Base-by-base conservation (phyloP, 35 echinoderm and acorn worm genomes). In the Anneissia japonica region DNA sequence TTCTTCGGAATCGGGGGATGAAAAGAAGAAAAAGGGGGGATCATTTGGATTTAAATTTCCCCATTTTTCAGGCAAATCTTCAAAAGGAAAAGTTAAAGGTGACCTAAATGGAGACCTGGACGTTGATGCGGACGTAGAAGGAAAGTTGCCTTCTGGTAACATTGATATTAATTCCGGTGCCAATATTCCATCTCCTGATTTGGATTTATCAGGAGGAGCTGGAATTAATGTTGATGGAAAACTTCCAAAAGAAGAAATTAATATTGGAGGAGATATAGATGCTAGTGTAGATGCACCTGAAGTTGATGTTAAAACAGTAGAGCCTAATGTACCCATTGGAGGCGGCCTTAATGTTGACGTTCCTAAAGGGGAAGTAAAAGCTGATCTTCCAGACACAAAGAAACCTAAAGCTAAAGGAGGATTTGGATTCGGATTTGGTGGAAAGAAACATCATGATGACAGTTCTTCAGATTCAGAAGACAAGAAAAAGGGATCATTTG, bases 51-150 rank as follows among this genome's bases (percentile, higher is more conserved):
- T 64, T 19, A 64, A 64, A 64, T 64, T 64, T 9, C 51, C 51
- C 7, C 51, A 64, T 64, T 64, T 64, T 64, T 64, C 51, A 82
- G 56, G 46, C 79, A 73, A 74, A 26, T 39, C 82, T 89, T n/a
- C 83, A 64, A 77, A 88, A 84, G 23, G 74, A 39, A 36, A 90
- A 87, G 88, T 80, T 12, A 87, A 93, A 84, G 86, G 82, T 23
- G 94, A 34, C 12, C 16, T 38, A 13, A 33, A 78, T 35, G 76
- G 32, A 33, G 74, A 75, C 32, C 51, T 64, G 28, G 85, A 74
- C 46, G 73, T 46, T 76, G 90, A 85, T 81, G 77, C 75, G 0
- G 88, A 92, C 64, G 39, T 88, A 17, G 75, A 80, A 31, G 81
- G 36, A 76, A 35, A 80, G 31, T 13, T 36, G 36, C 40, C 36